phyloP scores from a whole-genome alignment of 2,888 invertebrate species.

The Hecatera dysodea region DNA sequence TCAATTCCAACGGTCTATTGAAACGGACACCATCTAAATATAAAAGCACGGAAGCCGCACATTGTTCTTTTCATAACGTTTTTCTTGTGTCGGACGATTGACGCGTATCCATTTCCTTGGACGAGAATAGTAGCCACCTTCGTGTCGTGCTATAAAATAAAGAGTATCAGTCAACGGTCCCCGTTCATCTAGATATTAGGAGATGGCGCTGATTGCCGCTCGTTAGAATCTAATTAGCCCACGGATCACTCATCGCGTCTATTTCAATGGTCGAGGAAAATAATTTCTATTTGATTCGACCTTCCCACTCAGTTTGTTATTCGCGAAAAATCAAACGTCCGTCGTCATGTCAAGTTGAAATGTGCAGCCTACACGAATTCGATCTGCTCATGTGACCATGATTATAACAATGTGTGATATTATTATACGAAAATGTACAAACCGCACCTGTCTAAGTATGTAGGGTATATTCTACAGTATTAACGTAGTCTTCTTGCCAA shows the following conservation, averaged over 20 bases:
- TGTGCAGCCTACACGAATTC: slow-evolving; percentile 55
- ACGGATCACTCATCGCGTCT: slow-evolving; percentile 87
- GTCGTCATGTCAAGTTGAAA: slow-evolving; percentile 44
- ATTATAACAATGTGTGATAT: slow-evolving; percentile 14
- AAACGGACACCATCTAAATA: slow-evolving; percentile 83
- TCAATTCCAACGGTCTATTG: slow-evolving; percentile 66
- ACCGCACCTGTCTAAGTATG: not conserved
- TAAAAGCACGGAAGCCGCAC: slow-evolving; percentile 81
- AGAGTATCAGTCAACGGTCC: slow-evolving; percentile 85
- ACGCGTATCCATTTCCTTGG: slow-evolving; percentile 89
- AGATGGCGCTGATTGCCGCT: slow-evolving; percentile 86
- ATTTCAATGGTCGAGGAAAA: slow-evolving; percentile 83
- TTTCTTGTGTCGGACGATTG: slow-evolving; percentile 82
- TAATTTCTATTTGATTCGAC: slow-evolving; percentile 77
- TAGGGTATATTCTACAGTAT: not conserved
- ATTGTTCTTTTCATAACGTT: slow-evolving; percentile 82
- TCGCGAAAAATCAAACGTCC: slow-evolving; percentile 71
- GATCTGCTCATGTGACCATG: slow-evolving; percentile 48
- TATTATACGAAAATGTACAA: slow-evolving; percentile 10
- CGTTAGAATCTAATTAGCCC: slow-evolving; percentile 90
- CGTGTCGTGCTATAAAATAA: slow-evolving; percentile 86
- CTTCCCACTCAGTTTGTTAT: slow-evolving; percentile 67
- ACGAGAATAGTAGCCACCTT: slow-evolving; percentile 82
- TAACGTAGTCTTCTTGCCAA: not conserved
- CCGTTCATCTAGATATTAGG: slow-evolving; percentile 84